A percentile compares a stretch with the other conserved stretches of the same genome.
These are phyloP conservation scores for Trichoplax adhaerens DNA, from an alignment of 37 sponge, comb jelly and placozoan genomes.

Conservation along the genomic window DNA sequence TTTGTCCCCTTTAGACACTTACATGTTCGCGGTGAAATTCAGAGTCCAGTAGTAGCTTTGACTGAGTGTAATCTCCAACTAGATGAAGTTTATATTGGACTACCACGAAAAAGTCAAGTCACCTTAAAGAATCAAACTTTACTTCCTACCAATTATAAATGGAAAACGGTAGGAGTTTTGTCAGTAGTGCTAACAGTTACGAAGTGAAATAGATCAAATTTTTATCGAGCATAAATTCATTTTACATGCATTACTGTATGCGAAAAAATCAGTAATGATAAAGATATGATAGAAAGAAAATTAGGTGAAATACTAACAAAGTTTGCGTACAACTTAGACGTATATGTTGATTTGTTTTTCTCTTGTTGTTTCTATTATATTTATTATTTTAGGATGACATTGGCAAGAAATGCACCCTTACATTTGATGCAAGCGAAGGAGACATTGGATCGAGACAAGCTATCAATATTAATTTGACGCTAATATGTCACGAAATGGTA, in stretches of 20 bases:
- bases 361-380: no score
- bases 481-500: no score
- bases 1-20: constrained; percentile 17
- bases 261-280: not conserved
- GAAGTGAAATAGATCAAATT: not conserved
- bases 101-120: constrained; percentile 8
- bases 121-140: constrained; percentile 27
- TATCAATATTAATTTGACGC: no score
- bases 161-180: constrained; percentile 14
- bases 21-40: constrained; percentile 37
- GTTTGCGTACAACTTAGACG: no score
- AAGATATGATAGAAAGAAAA: no score
- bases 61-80: constrained; percentile 21
- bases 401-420: constrained; percentile 15
- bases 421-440: no score
- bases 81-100: constrained; percentile 18
- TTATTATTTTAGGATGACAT: constrained; percentile 1
- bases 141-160: constrained; percentile 35
- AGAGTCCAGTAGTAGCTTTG: constrained; percentile 32
- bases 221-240: not conserved
- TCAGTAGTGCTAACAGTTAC: constrained; percentile 18
- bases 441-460: no score
- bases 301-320: no score
- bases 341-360: no score
- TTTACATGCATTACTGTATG: not conserved